These are phyloP conservation scores for Sarcoramphus papa DNA, from an alignment of 2,797 vertebrate species.

Conservation along the genomic window DNA sequence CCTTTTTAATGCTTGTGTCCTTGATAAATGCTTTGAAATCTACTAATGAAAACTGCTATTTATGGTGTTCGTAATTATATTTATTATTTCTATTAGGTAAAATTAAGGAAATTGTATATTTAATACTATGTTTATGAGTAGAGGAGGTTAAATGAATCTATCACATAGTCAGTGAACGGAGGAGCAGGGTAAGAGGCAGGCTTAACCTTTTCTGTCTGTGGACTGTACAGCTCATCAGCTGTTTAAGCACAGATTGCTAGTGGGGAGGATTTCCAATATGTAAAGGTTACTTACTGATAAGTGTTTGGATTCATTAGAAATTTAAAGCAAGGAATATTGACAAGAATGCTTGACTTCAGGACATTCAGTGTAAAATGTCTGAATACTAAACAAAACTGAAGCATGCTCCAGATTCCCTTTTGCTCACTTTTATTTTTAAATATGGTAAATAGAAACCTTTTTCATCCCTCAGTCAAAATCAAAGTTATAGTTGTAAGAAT, in stretches of 20 bases:
- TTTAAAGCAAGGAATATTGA: background rate
- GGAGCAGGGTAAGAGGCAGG: background rate
- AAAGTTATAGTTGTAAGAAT: background rate
- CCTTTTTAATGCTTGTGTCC: background rate
- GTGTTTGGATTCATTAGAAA: background rate
- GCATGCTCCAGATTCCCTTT: background rate
- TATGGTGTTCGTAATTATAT: background rate
- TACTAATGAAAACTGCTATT: background rate
- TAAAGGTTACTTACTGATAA: constrained; percentile 25
- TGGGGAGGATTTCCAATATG: constrained; percentile 6
- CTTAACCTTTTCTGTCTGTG: constrained; percentile 18
- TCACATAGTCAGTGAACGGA: background rate
- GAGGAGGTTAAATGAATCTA: background rate
- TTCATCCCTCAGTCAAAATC: background rate
- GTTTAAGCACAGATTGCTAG: constrained; percentile 34
- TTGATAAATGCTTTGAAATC: background rate
- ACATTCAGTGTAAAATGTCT: background rate
- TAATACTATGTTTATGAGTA: background rate
- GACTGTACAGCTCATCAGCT: constrained; percentile 20
- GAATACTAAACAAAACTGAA: background rate
- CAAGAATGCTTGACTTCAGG: background rate
- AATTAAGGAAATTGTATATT: background rate
- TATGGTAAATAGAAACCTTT: background rate
- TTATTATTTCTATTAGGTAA: background rate
- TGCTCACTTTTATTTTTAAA: background rate